Base-by-base conservation (phyloP, 2,888 invertebrate genomes). In the Drosophila prostipennis region DNA sequence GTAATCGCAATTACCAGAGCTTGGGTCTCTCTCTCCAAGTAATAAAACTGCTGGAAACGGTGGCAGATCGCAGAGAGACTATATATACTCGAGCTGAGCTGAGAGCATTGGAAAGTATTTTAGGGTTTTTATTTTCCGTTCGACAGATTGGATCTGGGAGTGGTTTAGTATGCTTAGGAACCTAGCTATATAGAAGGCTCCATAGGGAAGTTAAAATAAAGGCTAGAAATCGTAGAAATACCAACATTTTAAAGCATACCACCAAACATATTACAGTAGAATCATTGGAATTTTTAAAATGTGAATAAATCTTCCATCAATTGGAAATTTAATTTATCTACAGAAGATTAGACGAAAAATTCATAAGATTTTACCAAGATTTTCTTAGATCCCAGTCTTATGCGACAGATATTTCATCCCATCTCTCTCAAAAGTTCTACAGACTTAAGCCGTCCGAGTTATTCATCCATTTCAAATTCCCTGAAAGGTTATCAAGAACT, bases 1-100 rank as follows among this genome's bases (percentile, higher is more conserved):
- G 53, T 64, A 77, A 73, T 80, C 67, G 71, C 87, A 80, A 84
- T 76, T 76, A 70, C 73, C 74, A 67, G 63, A 70, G 48, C 54
- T 26, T 57, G 48, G 45, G 19, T 42, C 32, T 55, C 40, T 40
- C n/a, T 36, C 23, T 54, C 5, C 26, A 37, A 39, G 69, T 39
- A 74, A 61, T 78, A 76, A 76, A 80, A 78, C 48, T 53, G 43
- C 46, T 36, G 37, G 19, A 29, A 32, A 49, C 40, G 34, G 48
- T 48, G 48, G 48, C 48, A 48, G 32, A 48, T 19, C 48, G 11
- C 16, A 11, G 7, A 11, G 26, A 49, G 36, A 19, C 19, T 10
- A 5, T 10, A 5, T 10, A 26, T 61, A 55, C 57, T 79, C 63
- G 19, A 58, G 42, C 60, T 64, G 64, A 77, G 42, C 60, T 64